These are phyloP conservation scores for Hypothenemus hampei DNA, from an alignment of 1,140 invertebrate species.

Conservation along the genomic window DNA sequence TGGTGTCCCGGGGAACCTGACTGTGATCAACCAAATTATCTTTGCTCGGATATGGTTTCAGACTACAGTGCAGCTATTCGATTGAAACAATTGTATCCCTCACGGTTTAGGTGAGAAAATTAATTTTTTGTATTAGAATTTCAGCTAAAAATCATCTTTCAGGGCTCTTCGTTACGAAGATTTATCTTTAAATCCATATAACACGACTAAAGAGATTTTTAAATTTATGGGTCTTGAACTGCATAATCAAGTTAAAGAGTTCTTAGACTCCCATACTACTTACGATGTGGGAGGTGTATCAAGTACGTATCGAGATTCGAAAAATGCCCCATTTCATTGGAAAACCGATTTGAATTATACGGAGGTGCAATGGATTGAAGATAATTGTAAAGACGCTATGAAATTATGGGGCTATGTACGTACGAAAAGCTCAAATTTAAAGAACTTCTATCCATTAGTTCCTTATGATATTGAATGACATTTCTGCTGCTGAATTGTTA, in stretches of 20 bases:
- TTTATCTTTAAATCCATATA: slow-evolving; percentile 69
- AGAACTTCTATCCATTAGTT: slow-evolving; percentile 53
- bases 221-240: slow-evolving; percentile 71
- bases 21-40: slow-evolving; percentile 67
- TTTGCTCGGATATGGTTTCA: slow-evolving; percentile 77
- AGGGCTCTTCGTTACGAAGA: slow-evolving; percentile 83
- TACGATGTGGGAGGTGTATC: slow-evolving; percentile 72
- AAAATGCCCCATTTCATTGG: slow-evolving; percentile 80
- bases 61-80: slow-evolving; percentile 72
- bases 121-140: slow-evolving; percentile 1
- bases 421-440: slow-evolving; percentile 53
- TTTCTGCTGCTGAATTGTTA: too few relatives aligned
- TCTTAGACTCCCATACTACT: slow-evolving; percentile 76
- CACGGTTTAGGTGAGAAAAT: slow-evolving; percentile 60
- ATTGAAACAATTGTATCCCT: slow-evolving; percentile 63
- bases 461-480: slow-evolving; percentile 39
- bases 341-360: slow-evolving; percentile 64
- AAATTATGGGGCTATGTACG: slow-evolving; percentile 71
- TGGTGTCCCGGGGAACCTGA: slow-evolving; percentile 81
- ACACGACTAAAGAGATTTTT: slow-evolving; percentile 64
- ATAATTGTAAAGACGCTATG: slow-evolving; percentile 69
- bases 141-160: slow-evolving; percentile 34
- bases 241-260: slow-evolving; percentile 55
- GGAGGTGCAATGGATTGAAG: slow-evolving; percentile 62
- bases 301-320: slow-evolving; percentile 77